phyloP scores from a whole-genome alignment of 1,140 invertebrate species.

The Lordiphosa collinella region DNA sequence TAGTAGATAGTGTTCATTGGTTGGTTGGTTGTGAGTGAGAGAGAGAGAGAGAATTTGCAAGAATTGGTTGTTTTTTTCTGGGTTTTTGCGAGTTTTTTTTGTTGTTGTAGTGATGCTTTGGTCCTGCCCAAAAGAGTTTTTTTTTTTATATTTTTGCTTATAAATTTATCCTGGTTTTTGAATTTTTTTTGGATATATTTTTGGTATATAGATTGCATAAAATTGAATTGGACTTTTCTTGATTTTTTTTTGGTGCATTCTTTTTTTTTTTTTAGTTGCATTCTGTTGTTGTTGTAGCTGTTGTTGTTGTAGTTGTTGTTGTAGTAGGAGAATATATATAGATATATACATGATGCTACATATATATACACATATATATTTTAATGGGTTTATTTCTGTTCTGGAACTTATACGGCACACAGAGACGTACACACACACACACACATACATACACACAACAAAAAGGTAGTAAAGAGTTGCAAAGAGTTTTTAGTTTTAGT shows the following conservation, averaged over 20 bases:
- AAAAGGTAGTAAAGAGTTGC: slow-evolving; percentile 19
- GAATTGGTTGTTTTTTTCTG: slow-evolving; percentile 46
- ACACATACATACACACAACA: slow-evolving; percentile 51
- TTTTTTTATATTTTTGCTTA: slow-evolving; percentile 15
- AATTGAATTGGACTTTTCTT: slow-evolving; percentile 56
- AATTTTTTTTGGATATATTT: slow-evolving; percentile 45
- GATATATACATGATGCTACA: slow-evolving; percentile 13
- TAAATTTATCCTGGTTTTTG: slow-evolving; percentile 13
- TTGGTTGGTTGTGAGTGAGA: slow-evolving; percentile 26
- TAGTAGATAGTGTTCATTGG: slow-evolving; percentile 72
- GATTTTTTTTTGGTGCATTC: slow-evolving; percentile 54
- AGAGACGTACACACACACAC: slow-evolving; percentile 54
- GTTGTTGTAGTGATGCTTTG: slow-evolving; percentile 63
- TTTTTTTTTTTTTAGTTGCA: slow-evolving; percentile 57
- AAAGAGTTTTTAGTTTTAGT: slow-evolving; percentile 14
- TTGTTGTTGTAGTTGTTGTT: slow-evolving; percentile 65
- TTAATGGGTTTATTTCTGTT: slow-evolving; percentile 28
- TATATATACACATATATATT: slow-evolving; percentile 11
- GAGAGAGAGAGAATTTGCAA: slow-evolving; percentile 54
- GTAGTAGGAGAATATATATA: slow-evolving; percentile 44
- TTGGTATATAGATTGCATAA: slow-evolving; percentile 68
- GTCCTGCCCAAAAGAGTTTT: slow-evolving; percentile 70
- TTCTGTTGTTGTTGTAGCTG: slow-evolving; percentile 63
- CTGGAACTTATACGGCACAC: slow-evolving; percentile 47
- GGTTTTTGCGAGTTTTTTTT: slow-evolving; percentile 65